Conservation (phyloP, 2,797 vertebrate genomes). For the Apodemus agrarius region DNA sequence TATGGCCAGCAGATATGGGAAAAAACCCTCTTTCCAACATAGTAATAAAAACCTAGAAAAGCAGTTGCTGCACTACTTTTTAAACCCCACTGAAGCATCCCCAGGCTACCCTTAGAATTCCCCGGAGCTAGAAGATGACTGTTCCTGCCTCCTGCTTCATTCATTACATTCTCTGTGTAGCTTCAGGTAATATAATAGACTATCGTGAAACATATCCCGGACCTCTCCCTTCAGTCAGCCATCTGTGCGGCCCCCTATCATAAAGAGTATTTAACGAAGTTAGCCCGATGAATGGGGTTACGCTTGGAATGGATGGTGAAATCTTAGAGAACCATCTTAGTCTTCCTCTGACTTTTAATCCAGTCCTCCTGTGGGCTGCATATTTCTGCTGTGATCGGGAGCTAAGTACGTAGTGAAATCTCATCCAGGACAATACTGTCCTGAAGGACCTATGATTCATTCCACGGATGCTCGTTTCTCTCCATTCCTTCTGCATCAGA, state of each 20-base stretch:
- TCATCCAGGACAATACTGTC: neutral
- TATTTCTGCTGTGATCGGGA: neutral
- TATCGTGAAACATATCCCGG: neutral
- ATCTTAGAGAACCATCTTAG: neutral
- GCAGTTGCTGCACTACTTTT: neutral
- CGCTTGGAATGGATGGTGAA: neutral
- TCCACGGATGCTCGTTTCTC: neutral
- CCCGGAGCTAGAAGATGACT: neutral
- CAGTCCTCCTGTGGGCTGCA: neutral
- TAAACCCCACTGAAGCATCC: neutral
- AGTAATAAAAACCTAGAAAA: constrained; percentile 39
- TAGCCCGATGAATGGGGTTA: neutral
- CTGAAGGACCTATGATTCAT: neutral
- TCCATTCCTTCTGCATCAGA: neutral
- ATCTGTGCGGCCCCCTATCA: neutral
- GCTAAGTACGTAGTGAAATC: neutral
- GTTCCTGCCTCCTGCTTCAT: neutral
- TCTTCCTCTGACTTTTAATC: neutral
- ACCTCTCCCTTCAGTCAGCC: neutral
- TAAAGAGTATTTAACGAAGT: neutral
- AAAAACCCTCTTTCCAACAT: neutral
- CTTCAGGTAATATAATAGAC: neutral
- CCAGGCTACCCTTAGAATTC: neutral
- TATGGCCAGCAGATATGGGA: neutral
- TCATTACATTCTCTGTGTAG: neutral